These are phyloP conservation scores for Dermatemys mawii DNA, from an alignment of 2,113 vertebrate genomes.

Conservation along the genomic window DNA sequence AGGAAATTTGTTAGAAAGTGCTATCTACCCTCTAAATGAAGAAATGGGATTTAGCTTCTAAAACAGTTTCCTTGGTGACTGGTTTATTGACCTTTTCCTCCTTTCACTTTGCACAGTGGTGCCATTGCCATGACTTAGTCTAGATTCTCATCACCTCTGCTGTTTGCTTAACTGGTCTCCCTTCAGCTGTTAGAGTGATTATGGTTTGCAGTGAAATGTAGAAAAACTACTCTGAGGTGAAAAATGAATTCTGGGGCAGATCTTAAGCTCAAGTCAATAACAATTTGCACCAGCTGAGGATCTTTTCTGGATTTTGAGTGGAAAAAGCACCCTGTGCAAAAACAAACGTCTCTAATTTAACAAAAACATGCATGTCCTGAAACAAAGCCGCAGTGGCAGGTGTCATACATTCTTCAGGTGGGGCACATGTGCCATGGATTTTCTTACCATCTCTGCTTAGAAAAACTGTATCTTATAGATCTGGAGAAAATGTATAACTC, in stretches of 20 bases:
- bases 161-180: slow-evolving; percentile 41
- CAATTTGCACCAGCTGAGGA: not conserved
- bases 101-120: slow-evolving; percentile 5
- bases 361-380: not conserved
- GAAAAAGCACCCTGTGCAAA: not conserved
- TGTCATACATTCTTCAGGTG: not conserved
- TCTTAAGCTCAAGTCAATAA: not conserved
- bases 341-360: not conserved
- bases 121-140: not conserved
- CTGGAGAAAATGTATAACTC: slow-evolving; percentile 20
- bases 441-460: not conserved
- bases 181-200: slow-evolving; percentile 16
- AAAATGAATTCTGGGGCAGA: not conserved
- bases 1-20: slow-evolving; percentile 54
- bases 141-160: slow-evolving; percentile 37
- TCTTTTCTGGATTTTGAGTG: not conserved
- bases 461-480: not conserved
- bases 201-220: slow-evolving; percentile 2
- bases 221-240: not conserved
- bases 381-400: not conserved
- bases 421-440: not conserved
- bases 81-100: slow-evolving; percentile 16
- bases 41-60: slow-evolving; percentile 35
- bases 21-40: slow-evolving; percentile 23
- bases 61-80: slow-evolving; percentile 50